Conservation (phyloP, 2,888 invertebrate genomes). For the Microplitis manilae region DNA sequence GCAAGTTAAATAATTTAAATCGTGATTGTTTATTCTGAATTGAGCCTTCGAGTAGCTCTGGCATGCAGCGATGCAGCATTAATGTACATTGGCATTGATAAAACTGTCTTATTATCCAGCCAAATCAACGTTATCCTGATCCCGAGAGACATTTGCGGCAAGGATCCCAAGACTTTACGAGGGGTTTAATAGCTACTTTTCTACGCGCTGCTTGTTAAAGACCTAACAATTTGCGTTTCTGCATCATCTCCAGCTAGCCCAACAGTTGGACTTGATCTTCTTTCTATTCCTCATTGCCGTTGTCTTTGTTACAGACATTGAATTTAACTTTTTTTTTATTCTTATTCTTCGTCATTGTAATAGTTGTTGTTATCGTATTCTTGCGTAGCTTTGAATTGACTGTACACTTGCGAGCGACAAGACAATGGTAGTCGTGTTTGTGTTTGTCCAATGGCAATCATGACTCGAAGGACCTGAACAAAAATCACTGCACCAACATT, state of each 20-base stretch:
- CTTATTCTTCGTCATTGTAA: constrained; percentile 43
- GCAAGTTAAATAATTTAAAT: constrained; percentile 4
- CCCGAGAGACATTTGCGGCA: constrained; percentile 25
- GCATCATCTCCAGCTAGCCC: constrained; percentile 46
- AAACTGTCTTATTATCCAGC: constrained; percentile 37
- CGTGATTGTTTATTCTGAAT: constrained; percentile 27
- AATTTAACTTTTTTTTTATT: too few species aligned
- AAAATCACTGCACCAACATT: too few species aligned
- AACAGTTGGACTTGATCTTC: constrained; percentile 45
- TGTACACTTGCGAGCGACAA: constrained; percentile 45
- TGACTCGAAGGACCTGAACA: constrained; percentile 36
- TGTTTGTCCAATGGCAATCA: constrained; percentile 30
- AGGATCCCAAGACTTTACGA: constrained; percentile 50
- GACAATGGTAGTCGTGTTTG: constrained; percentile 51
- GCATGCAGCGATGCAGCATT: neutral
- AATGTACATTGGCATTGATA: constrained; percentile 20
- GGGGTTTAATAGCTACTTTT: constrained; percentile 50
- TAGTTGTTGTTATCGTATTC: neutral
- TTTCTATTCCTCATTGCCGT: constrained; percentile 19
- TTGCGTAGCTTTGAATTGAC: neutral
- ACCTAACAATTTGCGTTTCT: constrained; percentile 22
- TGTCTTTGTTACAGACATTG: neutral
- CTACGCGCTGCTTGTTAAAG: constrained; percentile 52
- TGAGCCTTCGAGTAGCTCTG: constrained; percentile 16
- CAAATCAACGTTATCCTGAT: constrained; percentile 15